These are phyloP conservation scores for Dryocosmus kuriphilus DNA, from an alignment of 2,888 invertebrate species.

Conservation along the genomic window DNA sequence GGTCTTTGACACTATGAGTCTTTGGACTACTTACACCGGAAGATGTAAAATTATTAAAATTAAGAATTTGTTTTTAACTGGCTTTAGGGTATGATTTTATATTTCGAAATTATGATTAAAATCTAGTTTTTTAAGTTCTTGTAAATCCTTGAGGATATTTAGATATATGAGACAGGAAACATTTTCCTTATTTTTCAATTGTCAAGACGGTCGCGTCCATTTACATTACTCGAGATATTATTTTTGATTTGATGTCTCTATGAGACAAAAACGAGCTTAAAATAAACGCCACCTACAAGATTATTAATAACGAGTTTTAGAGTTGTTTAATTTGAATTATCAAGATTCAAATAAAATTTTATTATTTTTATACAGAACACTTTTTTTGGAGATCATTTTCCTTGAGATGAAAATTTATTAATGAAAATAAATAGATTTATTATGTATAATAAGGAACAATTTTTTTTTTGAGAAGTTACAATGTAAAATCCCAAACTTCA, in stretches of 20 bases:
- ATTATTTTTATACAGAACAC: neutral
- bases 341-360: neutral
- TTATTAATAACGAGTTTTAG: neutral
- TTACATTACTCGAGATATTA: neutral
- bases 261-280: neutral
- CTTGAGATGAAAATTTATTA: no score
- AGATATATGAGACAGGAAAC: neutral
- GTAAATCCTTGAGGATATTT: neutral
- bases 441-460: no score
- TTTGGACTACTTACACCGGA: neutral
- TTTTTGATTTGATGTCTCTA: neutral
- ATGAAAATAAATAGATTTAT: no score
- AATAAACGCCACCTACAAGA: no score
- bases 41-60: no score
- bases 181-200: conserved; percentile 2
- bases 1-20: neutral
- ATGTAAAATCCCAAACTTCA: no score
- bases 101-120: neutral
- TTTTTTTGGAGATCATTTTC: neutral
- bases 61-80: neutral
- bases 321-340: neutral
- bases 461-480: no score
- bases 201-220: neutral
- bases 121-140: neutral
- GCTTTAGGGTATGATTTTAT: neutral